Base-by-base conservation (phyloP, 1,140 invertebrate genomes). In the Galendromus occidentalis region DNA sequence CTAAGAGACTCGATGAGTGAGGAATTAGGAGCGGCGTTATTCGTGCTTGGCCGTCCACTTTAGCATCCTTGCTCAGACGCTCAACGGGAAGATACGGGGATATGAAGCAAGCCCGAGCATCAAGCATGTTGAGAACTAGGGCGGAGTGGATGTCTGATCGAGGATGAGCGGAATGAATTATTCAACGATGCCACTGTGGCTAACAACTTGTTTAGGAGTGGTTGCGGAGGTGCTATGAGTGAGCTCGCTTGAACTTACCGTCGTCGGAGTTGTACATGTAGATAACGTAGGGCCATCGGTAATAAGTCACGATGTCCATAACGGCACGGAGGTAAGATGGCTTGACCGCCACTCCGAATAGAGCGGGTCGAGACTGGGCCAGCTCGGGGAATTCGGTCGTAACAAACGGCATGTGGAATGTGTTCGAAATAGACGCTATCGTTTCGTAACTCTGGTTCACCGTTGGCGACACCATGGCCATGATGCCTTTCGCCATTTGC, bases 231-330 rank as follows among this genome's bases (percentile, higher is more conserved):
- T 9, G 9, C 4, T 39, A 6, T 9, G 4, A n/a, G 41, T 42
- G n/a, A n/a, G n/a, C 14, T 29, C 12, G 20, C 4, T 59, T 71
- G 70, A 69, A 83, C 85, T 84, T 79, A 93, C 91, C 91, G 75
- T 93, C 90, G 73, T 93, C 87, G 6, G 88, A 91, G 77, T 93
- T 88, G 75, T 93, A 95, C 67, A 96, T 80, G 78, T 92, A 96
- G 73, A 93, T 88, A 71, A 96, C 88, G 73, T 85, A 85, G 69
- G 84, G 84, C 91, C 91, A 96, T 42, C 85, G 83, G 74, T 94
- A 94, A 75, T 88, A 85, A 66, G 83, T 80, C 69, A 95, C 88
- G 25, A 90, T 87, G 77, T 94, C 91, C 70, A 94, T 85, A 72
- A 96, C 87, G 44, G 91, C 91, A 71, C 85, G 83, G 75, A 93